Conservation (phyloP, 2,113 vertebrate genomes). For the Caloenas nicobarica region DNA sequence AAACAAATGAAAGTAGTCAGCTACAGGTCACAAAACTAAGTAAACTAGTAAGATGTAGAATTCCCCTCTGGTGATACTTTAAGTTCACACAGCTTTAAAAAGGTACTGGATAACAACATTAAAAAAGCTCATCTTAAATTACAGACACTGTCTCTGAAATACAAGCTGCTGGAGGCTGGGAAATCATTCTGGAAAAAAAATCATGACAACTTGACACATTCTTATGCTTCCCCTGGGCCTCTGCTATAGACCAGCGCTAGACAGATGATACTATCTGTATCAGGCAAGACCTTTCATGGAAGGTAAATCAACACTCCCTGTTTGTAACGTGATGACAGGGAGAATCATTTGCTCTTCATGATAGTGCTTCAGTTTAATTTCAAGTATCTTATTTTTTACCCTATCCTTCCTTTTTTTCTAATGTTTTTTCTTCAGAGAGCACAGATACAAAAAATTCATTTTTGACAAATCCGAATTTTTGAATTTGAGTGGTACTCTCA, state of each 20-base stretch:
- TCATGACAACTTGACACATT: not conserved
- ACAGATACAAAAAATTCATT: not conserved
- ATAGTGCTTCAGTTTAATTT: not conserved
- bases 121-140: not conserved
- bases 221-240: not conserved
- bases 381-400: not conserved
- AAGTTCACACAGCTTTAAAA: not conserved
- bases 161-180: not conserved
- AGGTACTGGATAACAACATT: not conserved
- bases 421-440: not conserved
- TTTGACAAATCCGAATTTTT: not conserved
- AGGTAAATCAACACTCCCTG: not conserved
- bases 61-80: not conserved
- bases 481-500: not conserved
- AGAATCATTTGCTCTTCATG: not conserved
- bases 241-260: not conserved
- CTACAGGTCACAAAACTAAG: not conserved
- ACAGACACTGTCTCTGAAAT: not conserved
- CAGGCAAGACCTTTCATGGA: not conserved
- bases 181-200: not conserved
- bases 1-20: not conserved
- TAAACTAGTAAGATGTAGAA: not conserved
- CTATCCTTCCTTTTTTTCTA: not conserved
- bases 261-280: not conserved
- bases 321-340: not conserved